These are phyloP conservation scores for Apteryx mantelli DNA, from an alignment of 2,113 vertebrate genomes.

Conservation along the genomic window DNA sequence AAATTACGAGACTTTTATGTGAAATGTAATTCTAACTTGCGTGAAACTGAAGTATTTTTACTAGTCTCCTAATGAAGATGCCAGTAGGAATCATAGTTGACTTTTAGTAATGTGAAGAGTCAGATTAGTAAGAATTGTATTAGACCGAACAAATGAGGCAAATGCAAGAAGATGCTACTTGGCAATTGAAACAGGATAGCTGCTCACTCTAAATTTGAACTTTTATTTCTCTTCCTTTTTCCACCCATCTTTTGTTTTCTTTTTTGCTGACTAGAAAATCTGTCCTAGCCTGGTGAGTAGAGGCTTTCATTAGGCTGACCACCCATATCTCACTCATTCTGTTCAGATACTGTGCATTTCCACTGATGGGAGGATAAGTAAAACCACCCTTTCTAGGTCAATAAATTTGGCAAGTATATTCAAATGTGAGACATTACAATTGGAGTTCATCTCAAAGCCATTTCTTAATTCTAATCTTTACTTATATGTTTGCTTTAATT, in stretches of 20 bases:
- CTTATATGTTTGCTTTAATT: neutral
- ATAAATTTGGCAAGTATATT: neutral
- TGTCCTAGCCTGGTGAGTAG: conserved; percentile 94
- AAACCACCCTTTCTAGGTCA: neutral
- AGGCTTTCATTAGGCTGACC: conserved; percentile 71
- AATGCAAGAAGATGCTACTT: neutral
- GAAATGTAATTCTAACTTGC: neutral
- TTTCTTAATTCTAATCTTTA: neutral
- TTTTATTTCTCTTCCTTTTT: conserved; percentile 74
- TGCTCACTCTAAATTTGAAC: conserved; percentile 72
- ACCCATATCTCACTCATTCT: conserved; percentile 56
- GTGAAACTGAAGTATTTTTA: neutral
- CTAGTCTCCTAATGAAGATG: neutral
- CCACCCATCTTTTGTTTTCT: conserved; percentile 67
- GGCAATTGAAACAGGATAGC: conserved; percentile 44
- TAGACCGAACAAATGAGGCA: neutral
- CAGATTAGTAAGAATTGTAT: neutral
- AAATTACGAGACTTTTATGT: neutral
- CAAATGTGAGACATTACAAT: neutral
- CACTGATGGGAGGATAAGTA: conserved; percentile 45
- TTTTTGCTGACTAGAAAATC: conserved; percentile 92
- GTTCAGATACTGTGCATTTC: conserved; percentile 83
- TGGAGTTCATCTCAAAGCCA: neutral
- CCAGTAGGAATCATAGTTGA: neutral
- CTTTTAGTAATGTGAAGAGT: neutral